Evolutionary conservation across 2,888 invertebrate genomes (phyloP), one percentile per base, ranked within the genome.

Genomic region (Ectobius pallidus): DNA sequence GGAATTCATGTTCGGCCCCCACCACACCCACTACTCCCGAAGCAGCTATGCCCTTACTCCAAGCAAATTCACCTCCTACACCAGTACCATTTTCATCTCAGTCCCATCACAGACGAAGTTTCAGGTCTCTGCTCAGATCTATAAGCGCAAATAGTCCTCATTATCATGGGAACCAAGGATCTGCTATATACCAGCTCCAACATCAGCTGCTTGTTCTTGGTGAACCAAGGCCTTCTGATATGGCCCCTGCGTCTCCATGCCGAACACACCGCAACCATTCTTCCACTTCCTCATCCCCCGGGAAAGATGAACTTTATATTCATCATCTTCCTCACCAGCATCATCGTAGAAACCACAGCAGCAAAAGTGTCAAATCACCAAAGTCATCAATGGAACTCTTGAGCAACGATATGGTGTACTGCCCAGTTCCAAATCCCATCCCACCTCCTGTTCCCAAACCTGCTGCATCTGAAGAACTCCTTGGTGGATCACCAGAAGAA

Each of bases 191-290:
- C 18, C 69, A 55, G 7, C 86, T 90, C 79, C 87, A 88, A 78
- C 89, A 90, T 2, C 86, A 89, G 73, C 87, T 89, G 39, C 89
- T 92, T 74, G 83, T 90, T 71, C 87, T 86, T 78, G 92, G 92
- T 1, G 90, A 91, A 77, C 92, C 92, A 0, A 83, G 91, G 75
- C 88, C 91, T 0, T 88, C 89, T 0, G 92, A 92, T 78, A 88
- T 91, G 49, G 91, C 91, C 0, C 88, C 88, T 7, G 84, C 85
- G 1, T 83, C 84, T n/a, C 81, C 80, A 0, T 81, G 75, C 4
- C 73, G 81, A 71, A 81, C 82, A 6, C 81, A 82, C 67, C 81
- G 81, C 1, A 81, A 82, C 61, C 42, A 20, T 11, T 18, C 46
- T 4, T 22, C 63, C 6, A 16, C 44, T 16, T 46, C 65, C 7